Base-by-base conservation (phyloP, 1,140 invertebrate genomes). In the Apolygus lucorum region DNA sequence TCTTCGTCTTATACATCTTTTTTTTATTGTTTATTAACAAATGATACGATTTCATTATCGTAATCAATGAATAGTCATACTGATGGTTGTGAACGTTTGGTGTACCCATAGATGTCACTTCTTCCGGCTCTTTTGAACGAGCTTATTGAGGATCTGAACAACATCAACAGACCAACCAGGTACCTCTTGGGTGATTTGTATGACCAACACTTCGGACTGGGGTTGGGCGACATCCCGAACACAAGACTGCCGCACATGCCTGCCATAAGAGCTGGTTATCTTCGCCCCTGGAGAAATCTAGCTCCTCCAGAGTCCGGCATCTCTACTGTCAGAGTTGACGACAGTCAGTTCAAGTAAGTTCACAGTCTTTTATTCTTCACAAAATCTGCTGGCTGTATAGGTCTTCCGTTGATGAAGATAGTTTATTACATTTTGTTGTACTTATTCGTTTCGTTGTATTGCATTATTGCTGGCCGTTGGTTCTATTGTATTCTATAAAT, bases 201-300 rank as follows among this genome's bases (percentile, higher is more conserved):
- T 21, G 64, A 66, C 29, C 64, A 66, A 34, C 64, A 66, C n/a
- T 66, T 66, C 28, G 64, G 64, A 2, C 24, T 66, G n/a, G 64
- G 64, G 2, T 28, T 66, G 1, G 29, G 27, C 11, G 64, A 66
- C 21, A 34, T 29, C 28, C 13, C 54, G 4, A 21, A 4, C 22
- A 11, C 54, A 4, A 11, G 54, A 21, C 21, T 66, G 64, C 28
- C 27, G 28, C 25, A 34, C 4, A 1, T 66, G 27, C 27, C 17
- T 2, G 27, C 64, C n/a, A 26, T 66, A 2, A n/a, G 64, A 28
- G 27, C 27, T 17, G 64, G 64, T 13, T 66, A 66, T 34, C 26
- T 66, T 34, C 64, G 64, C 28, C 64, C 64, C 1, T 66, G 64
- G 64, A 66, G 64, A 28, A 66, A 42, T 26, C n/a, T 66, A 8